Evolutionary conservation across 2,113 vertebrate genomes (phyloP), one percentile per base, ranked within the genome.

Genomic region (Pagrus major): DNA sequence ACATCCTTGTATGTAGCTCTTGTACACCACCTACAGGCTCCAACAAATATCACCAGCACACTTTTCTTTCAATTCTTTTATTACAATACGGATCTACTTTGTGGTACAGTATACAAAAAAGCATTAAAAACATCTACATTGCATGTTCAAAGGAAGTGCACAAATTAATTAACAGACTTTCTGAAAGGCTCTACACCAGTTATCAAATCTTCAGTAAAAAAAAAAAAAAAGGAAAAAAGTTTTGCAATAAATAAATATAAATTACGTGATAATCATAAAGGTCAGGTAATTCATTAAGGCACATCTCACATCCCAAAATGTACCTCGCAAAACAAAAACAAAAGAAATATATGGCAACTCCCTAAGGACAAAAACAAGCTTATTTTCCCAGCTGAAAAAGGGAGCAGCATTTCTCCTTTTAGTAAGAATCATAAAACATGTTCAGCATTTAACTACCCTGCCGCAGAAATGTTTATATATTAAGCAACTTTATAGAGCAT

Each of bases 181-280:
- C 86, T 73, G 83, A 86, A 83, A 89, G 85, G 59, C 68, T 90
- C 88, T 78, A 91, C 78, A 88, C 87, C 84, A 87, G 80, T 80
- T 91, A 80, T 86, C 91, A 91, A 91, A 86, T 89, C 86, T 91
- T 92, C 80, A 91, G 80, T 92, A 88, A 74, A 88, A 71, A 66
- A 84, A 76, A 65, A 84, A 71, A 88, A 91, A 71, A 65, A 84
- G 66, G 87, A 91, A 71, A 35, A 39, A 39, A 9, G 71, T 73
- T 89, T 86, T 88, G 91, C 79, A 95, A 96, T 95, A 96, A 95
- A 95, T 95, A 94, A 93, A 88, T 93, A 95, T 95, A 95, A 95
- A 94, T 95, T 95, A 95, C 84, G 91, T 51, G 74, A 92, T 79
- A 90, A 89, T 88, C 79, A 90, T 81, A 69, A 94, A 90, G 70